These are phyloP conservation scores for Cyrtodaria siliqua DNA, from an alignment of 2,888 invertebrate genomes.

Conservation along the genomic window DNA sequence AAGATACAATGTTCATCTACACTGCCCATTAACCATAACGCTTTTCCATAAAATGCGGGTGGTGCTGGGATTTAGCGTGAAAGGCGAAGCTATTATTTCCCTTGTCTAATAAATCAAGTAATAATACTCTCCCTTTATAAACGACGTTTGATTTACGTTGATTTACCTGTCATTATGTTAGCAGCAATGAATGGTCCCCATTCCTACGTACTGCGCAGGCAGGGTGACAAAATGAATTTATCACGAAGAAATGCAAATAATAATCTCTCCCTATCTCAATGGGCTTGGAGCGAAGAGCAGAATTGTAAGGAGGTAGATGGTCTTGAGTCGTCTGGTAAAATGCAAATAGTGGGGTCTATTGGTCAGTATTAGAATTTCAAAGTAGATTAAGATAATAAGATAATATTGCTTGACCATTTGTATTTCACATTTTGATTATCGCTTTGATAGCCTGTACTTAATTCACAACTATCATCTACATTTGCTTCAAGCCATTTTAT, in stretches of 20 bases:
- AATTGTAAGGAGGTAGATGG: conserved; percentile 18
- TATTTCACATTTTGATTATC: no score
- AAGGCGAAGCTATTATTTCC: conserved; percentile 20
- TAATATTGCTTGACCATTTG: no score
- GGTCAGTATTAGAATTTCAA: no score
- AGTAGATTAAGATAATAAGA: no score
- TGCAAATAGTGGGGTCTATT: conserved; percentile 14
- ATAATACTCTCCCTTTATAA: conserved; percentile 31
- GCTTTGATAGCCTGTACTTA: no score
- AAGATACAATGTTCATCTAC: background rate
- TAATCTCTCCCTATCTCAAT: conserved; percentile 13
- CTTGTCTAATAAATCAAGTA: conserved; percentile 48
- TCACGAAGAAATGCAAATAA: conserved; percentile 23
- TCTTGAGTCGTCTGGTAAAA: conserved; percentile 17
- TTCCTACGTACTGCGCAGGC: conserved; percentile 21
- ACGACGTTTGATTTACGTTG: conserved; percentile 34
- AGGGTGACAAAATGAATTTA: conserved; percentile 38
- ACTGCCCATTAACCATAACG: background rate
- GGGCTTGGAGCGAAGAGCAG: conserved; percentile 10
- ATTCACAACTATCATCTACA: no score
- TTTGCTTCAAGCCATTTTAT: no score
- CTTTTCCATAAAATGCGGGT: conserved; percentile 4
- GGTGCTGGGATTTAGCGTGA: conserved; percentile 32
- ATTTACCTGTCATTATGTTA: conserved; percentile 20
- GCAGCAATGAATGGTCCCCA: conserved; percentile 3